Conservation (phyloP, 2,113 vertebrate species). For the Boleophthalmus pectinirostris region DNA sequence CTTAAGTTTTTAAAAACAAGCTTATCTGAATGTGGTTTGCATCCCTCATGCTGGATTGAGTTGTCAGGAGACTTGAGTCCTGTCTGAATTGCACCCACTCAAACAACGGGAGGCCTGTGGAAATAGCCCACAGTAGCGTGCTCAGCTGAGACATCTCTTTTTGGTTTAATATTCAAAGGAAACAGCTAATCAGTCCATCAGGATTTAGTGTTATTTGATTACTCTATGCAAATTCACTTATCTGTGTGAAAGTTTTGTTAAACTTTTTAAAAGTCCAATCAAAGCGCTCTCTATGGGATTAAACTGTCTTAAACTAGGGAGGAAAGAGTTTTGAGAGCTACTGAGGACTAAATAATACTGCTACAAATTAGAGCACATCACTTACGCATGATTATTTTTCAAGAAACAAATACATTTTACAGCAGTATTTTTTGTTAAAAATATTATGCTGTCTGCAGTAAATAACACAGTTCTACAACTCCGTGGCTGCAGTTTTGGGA, state of each 20-base stretch:
- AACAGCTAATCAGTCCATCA: neutral
- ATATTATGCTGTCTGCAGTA: no score
- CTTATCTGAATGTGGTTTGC: slow-evolving; percentile 21
- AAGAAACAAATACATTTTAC: no score
- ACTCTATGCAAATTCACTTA: neutral
- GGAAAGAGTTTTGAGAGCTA: neutral
- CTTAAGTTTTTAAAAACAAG: slow-evolving; percentile 20
- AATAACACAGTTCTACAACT: no score
- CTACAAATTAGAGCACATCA: neutral
- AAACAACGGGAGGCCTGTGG: slow-evolving; percentile 37
- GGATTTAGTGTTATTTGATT: slow-evolving; percentile 1
- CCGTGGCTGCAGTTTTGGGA: no score
- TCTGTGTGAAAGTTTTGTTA: neutral
- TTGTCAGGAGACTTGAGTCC: slow-evolving; percentile 33
- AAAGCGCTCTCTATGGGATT: neutral
- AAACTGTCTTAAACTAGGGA: neutral
- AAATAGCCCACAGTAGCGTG: slow-evolving; percentile 13
- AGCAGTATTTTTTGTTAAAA: no score
- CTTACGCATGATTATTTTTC: no score
- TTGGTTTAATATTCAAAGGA: neutral
- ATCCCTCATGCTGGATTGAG: slow-evolving; percentile 31
- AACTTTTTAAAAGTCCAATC: neutral
- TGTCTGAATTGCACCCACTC: slow-evolving; percentile 31
- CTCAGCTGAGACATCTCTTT: neutral
- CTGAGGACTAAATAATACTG: neutral